These are phyloP conservation scores for Planiliza haematocheilus DNA, from an alignment of 2,113 vertebrate species.

Conservation along the genomic window DNA sequence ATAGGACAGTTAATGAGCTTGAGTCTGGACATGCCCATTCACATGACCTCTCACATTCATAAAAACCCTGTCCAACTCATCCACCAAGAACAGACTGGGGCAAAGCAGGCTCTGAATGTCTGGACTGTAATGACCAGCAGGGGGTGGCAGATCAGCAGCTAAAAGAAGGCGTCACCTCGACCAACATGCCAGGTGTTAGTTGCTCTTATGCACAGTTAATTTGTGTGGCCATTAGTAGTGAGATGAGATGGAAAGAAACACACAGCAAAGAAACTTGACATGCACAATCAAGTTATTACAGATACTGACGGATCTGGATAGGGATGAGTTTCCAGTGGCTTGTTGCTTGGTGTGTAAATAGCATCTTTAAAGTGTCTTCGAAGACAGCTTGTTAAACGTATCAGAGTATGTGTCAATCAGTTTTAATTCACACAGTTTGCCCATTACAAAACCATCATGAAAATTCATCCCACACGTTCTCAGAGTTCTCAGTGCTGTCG, in stretches of 20 bases:
- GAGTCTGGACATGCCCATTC: constrained; percentile 61
- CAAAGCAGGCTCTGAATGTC: constrained; percentile 46
- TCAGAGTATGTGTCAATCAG: neutral
- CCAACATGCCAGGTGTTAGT: constrained; percentile 43
- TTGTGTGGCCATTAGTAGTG: neutral
- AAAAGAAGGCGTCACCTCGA: constrained; percentile 1
- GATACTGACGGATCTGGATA: constrained; percentile 45
- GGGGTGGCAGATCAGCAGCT: constrained; percentile 53
- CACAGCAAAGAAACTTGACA: constrained; percentile 30
- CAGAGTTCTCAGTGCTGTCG: constrained; percentile 33
- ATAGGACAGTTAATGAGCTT: constrained; percentile 41
- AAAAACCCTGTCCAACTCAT: constrained; percentile 39
- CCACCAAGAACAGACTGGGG: constrained; percentile 20
- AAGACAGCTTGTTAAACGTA: constrained; percentile 11
- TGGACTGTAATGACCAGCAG: constrained; percentile 61
- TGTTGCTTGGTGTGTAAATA: neutral
- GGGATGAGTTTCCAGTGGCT: constrained; percentile 68
- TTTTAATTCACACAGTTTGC: neutral
- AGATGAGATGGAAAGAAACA: constrained; percentile 20
- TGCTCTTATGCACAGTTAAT: constrained; percentile 23
- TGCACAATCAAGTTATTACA: constrained; percentile 27
- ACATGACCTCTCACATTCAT: constrained; percentile 48
- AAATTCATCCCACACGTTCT: constrained; percentile 65
- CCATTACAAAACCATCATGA: constrained; percentile 25
- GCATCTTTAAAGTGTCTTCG: neutral